Percentiles rank a stretch among this genome's conserved stretches.
phyloP scores from a whole-genome alignment of 2,888 invertebrate genomes.

The Amphipoea oculea region DNA sequence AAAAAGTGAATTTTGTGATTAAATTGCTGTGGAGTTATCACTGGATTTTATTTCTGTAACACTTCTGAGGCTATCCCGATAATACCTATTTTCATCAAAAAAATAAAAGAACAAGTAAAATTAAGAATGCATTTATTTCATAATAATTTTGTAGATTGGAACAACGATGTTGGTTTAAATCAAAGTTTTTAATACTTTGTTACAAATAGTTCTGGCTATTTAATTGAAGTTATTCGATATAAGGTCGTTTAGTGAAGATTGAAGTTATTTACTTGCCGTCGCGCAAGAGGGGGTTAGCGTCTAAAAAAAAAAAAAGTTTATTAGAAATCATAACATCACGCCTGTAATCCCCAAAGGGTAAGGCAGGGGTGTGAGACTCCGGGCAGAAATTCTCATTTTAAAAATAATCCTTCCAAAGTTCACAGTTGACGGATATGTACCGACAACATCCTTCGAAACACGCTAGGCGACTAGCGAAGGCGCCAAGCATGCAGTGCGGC shows the following conservation, averaged over 20 bases:
- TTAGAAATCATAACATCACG: background rate
- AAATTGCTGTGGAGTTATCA: too few species aligned
- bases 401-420: background rate
- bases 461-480: too few species aligned
- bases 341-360: background rate
- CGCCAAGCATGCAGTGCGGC: too few species aligned
- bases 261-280: slow-evolving; percentile 56
- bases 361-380: background rate
- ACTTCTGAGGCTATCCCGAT: too few species aligned
- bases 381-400: background rate
- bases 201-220: background rate
- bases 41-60: too few species aligned
- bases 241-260: background rate
- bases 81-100: too few species aligned
- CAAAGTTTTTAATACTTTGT: background rate
- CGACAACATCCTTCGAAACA: too few species aligned
- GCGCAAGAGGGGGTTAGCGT: slow-evolving; percentile 59
- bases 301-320: slow-evolving; percentile 54
- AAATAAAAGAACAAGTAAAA: slow-evolving; percentile 6
- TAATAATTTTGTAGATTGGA: background rate
- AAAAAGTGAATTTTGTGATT: too few species aligned
- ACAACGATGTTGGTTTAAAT: background rate
- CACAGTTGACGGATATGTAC: background rate
- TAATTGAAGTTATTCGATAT: slow-evolving; percentile 7
- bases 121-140: background rate